A percentile compares a stretch with the other conserved stretches of the same genome.
These are phyloP conservation scores for Aphelinus atriplicis DNA, from an alignment of 1,140 invertebrate genomes.

Conservation along the genomic window DNA sequence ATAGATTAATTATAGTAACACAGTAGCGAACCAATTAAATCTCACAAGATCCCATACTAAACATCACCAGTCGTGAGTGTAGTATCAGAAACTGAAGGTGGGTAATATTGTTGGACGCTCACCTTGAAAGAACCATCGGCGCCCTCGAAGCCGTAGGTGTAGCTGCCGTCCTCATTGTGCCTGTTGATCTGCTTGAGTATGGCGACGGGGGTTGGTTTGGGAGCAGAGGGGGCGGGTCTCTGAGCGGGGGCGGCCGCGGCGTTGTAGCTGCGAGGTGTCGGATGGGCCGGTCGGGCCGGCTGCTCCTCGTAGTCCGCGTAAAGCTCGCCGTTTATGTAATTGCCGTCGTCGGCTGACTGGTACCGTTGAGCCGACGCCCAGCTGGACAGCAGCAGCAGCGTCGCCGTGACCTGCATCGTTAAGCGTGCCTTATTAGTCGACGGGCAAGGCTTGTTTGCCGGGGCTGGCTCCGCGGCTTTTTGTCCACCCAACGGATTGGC, in stretches of 20 bases:
- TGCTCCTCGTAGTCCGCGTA: conserved; percentile 68
- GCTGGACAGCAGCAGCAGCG: conserved; percentile 53
- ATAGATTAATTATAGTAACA: too few species aligned
- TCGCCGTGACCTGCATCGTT: conserved; percentile 58
- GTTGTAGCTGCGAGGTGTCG: conserved; percentile 62
- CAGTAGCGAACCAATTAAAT: too few species aligned
- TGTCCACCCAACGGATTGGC: too few species aligned
- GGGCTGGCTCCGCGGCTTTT: too few species aligned
- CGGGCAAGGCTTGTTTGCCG: too few species aligned
- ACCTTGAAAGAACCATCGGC: conserved; percentile 79
- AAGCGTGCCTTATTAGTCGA: too few species aligned
- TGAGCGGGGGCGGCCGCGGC: conserved; percentile 57
- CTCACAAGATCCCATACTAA: too few species aligned
- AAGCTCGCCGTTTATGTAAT: conserved; percentile 66
- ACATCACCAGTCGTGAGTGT: too few species aligned
- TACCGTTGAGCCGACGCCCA: conserved; percentile 58
- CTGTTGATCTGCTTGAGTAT: conserved; percentile 88
- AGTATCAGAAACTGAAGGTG: too few species aligned
- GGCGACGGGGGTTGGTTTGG: conserved; percentile 76
- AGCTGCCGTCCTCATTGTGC: conserved; percentile 87
- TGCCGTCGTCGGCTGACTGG: conserved; percentile 47
- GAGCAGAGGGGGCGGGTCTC: conserved; percentile 59
- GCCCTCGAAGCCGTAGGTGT: conserved; percentile 87
- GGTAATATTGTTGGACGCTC: not conserved
- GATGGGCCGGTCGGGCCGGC: conserved; percentile 68